A percentile compares a stretch with the other conserved stretches of the same genome.
Evolutionary conservation across 2,888 invertebrate species (phyloP).

Genomic region (Drosophila prolongata): DNA sequence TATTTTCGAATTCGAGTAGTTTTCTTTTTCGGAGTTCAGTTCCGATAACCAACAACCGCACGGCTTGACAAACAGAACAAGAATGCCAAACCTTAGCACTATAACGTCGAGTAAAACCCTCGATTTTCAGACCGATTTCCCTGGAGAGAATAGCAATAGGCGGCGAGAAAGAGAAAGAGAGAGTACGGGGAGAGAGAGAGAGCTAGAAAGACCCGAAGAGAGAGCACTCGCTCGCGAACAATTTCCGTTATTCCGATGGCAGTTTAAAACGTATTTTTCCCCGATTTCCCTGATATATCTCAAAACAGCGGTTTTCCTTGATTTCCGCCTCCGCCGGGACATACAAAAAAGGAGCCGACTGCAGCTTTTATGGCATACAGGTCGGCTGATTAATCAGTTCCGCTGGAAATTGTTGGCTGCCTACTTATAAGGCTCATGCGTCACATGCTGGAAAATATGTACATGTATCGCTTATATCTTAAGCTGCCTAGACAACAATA

Average conservation of each 20-base stretch:
- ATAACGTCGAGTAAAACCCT: constrained; percentile 68
- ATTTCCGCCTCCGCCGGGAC: too few species aligned
- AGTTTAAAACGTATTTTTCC: constrained; percentile 3
- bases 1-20: constrained; percentile 33
- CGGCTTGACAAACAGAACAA: constrained; percentile 84
- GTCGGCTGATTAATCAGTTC: constrained; percentile 51
- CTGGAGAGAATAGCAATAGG: constrained; percentile 26
- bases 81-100: constrained; percentile 83
- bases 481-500: background rate
- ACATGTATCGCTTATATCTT: background rate
- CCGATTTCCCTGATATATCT: background rate
- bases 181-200: constrained; percentile 1
- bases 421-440: constrained; percentile 36
- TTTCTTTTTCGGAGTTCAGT: constrained; percentile 39
- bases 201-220: constrained; percentile 5
- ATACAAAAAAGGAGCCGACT: constrained; percentile 53
- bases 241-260: constrained; percentile 25
- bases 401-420: constrained; percentile 34
- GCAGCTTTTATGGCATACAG: constrained; percentile 39
- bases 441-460: constrained; percentile 14
- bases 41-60: constrained; percentile 82
- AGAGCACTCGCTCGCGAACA: constrained; percentile 13
- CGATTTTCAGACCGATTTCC: constrained; percentile 39
- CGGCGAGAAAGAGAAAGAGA: constrained; percentile 11
- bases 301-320: background rate